These are phyloP conservation scores for Pseudolaguvia tuberculata DNA, from an alignment of 2,113 vertebrate genomes.

Conservation along the genomic window DNA sequence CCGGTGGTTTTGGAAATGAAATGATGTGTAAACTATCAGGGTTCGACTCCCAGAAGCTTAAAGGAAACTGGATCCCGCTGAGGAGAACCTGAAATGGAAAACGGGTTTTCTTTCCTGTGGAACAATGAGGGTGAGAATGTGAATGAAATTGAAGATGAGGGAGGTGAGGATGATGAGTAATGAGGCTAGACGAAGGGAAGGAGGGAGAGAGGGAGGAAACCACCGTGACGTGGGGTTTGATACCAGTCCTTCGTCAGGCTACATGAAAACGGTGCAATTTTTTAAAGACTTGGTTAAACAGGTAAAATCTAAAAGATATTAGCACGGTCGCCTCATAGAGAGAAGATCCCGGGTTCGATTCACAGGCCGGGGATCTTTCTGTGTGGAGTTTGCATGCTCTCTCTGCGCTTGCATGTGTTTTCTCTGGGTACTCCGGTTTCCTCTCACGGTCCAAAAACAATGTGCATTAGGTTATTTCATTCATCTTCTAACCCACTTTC, in stretches of 20 bases:
- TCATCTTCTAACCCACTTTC: no score
- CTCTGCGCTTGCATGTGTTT: no score
- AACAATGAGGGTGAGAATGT: slow-evolving; percentile 29
- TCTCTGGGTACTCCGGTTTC: no score
- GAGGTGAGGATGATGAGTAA: slow-evolving; percentile 50
- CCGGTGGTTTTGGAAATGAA: slow-evolving; percentile 24
- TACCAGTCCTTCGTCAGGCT: neutral
- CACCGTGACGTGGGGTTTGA: neutral
- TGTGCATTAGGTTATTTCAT: no score
- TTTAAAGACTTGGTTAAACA: no score
- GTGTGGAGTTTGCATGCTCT: no score
- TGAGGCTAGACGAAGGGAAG: slow-evolving; percentile 26
- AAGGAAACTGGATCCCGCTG: slow-evolving; percentile 29
- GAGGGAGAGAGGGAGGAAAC: neutral
- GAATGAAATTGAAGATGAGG: slow-evolving; percentile 50
- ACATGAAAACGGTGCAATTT: no score
- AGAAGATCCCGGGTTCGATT: no score
- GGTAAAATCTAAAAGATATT: no score
- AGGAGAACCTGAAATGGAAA: slow-evolving; percentile 29
- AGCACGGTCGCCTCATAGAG: no score
- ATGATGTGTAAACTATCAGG: slow-evolving; percentile 29
- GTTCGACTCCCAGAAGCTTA: slow-evolving; percentile 23
- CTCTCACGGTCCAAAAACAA: no score
- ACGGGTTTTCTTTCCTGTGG: slow-evolving; percentile 21
- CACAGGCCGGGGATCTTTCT: no score